Percentiles rank a stretch among this genome's conserved stretches.
Evolutionary conservation across 2,113 vertebrate species (phyloP).

Genomic region (Cynopterus brachyotis): DNA sequence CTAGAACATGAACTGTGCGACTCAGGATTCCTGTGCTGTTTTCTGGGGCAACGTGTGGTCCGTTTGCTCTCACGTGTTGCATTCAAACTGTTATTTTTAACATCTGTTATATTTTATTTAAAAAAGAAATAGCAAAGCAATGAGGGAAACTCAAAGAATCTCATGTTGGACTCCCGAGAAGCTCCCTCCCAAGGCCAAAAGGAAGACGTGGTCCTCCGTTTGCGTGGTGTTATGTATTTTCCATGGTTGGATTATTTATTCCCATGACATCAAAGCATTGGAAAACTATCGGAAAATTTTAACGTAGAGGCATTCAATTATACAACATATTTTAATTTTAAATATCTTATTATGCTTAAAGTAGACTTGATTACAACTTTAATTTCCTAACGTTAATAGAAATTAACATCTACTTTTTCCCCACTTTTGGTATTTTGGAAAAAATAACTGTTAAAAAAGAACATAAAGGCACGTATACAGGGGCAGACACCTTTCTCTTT

Average conservation of each 20-base stretch:
- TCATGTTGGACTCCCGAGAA: not conserved
- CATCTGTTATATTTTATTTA: no score
- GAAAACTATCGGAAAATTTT: not conserved
- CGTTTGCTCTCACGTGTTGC: not conserved
- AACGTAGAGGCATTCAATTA: not conserved
- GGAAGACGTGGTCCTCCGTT: not conserved
- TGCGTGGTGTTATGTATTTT: not conserved
- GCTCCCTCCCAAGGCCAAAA: not conserved
- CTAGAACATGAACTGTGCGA: rapidly evolving
- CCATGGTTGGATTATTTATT: not conserved
- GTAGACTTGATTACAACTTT: not conserved
- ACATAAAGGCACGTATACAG: not conserved
- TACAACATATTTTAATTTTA: not conserved
- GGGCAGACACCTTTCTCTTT: not conserved
- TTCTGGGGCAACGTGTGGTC: not conserved
- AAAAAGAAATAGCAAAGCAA: not conserved
- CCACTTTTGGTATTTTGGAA: not conserved
- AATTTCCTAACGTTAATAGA: not conserved
- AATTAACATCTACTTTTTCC: not conserved
- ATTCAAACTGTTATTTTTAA: not conserved
- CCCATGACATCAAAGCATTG: not conserved
- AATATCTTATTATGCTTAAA: not conserved
- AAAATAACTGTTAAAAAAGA: not conserved
- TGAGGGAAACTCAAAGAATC: not conserved
- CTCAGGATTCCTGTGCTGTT: rapidly evolving